Evolutionary conservation across 2,888 invertebrate species (phyloP), one percentile per base, ranked within the genome.

Genomic region (Argyra leucocephala): DNA sequence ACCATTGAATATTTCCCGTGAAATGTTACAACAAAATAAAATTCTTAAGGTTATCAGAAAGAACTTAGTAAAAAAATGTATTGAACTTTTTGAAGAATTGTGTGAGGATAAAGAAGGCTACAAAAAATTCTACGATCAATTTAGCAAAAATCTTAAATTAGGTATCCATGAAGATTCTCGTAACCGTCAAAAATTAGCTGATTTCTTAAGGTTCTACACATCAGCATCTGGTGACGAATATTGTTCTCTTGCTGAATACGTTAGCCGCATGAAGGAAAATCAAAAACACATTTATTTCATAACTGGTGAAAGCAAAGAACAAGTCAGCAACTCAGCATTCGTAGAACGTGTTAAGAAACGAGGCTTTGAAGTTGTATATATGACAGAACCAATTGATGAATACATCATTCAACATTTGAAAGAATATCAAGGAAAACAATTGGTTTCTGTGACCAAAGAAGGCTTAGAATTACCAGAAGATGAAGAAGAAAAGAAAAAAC

Each of bases 321-420:
- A 92, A 76, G 96, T 97, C 0, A 87, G 92, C 71, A 95, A 95
- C 83, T 97, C 97, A 23, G 93, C 97, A 1, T 99, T 99, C 73
- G 97, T 99, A 64, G 99, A 99, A 82, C 86, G 94, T 66, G 95
- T 99, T 15, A 93, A 93, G 88, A 97, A 95, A 78, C 91, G 96
- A 75, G 98, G 98, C 48, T 96, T 93, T 75, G 98, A 99, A 82
- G 94, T 95, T 1, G 86, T 99, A 64, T 99, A 98, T 88, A 99
- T 99, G 98, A 91, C 91, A 0, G 98, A 99, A 80, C 98, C 99
- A 64, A 99, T 99, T 74, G 99, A 99, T 81, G 98, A 99, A 81
- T 99, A 99, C 76, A 96, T 96, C 72, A 95, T 96, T 26, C 98
- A 99, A 80, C 97, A 99, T 80, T 84, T 99, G 83, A 98, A 93